Base-by-base conservation (phyloP, 2,113 vertebrate genomes). In the Urocynchramus pylzowi region DNA sequence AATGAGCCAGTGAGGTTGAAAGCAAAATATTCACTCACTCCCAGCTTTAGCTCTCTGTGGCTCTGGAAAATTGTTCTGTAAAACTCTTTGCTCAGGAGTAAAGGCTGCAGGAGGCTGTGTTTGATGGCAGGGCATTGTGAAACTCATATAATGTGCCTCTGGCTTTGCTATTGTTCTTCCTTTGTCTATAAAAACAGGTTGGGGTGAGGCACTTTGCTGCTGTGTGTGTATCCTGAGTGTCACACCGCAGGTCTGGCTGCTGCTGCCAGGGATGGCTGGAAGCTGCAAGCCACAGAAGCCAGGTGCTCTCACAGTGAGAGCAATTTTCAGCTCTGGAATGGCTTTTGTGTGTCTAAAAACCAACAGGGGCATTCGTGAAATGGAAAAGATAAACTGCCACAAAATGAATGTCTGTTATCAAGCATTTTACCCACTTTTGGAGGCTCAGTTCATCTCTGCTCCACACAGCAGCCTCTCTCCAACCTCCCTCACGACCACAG, bases 1-100 rank as follows among this genome's bases (percentile, higher is more conserved):
- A 94, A 96, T 71, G 60, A 96, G 79, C 20, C 85, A 50, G 15
- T 1, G 61, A 85, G 93, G 26, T 60, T 17, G 47, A 97, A 96
- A 94, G n/a, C n/a, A 90, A 87, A 79, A 75, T 86, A 91, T 90
- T 97, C 75, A 35, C 47, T 88, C 70, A 82, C 65, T 76, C 39
- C 31, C 56, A 31, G 7, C 65, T 95, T 80, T 37, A 65, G 35
- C 28, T 94, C 78, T 95, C 84, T 8, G 10, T 56, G 74, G 44
- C 20, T 28, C 39, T 28, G 30, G 76, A 56, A 94, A 96, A 96
- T 56, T 86, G 33, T 69, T 70, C 81, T 77, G 9, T 90, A 87
- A 93, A 93, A 76, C 47, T n/a, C 26, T 73, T 77, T 89, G 76
- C 91, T 80, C 75, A 42, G 78, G 23, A 84, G 70, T 49, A 93